Evolutionary conservation across 2,113 vertebrate species (phyloP), one percentile per base, ranked within the genome.

Genomic region (Dromaius novaehollandiae): DNA sequence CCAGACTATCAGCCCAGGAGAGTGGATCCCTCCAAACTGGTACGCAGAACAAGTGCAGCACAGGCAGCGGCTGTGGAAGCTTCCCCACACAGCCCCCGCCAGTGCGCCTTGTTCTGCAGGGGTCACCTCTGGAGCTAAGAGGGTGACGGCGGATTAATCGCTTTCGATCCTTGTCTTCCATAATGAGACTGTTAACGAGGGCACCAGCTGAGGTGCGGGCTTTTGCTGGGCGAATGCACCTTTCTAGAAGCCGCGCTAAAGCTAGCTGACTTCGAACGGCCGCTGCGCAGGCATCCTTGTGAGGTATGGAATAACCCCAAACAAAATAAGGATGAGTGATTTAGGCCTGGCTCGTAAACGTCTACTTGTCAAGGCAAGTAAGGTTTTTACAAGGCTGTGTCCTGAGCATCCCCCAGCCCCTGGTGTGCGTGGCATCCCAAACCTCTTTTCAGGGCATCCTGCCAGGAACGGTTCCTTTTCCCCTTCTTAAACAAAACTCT

Each of bases 41-140:
- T 15, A 24, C 1, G 0, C 3, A 4, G 7, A 58, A 46, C 42
- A 34, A 42, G 42, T 46, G 44, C 28, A 68, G 28, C 42, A 68
- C 65, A 46, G 65, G 16, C 30, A 42, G 60, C 2, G 3, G 7
- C 2, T 1, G 20, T 48, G 30, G 17, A 19, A n/a, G 16, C 34
- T 38, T 40, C 25, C 0, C 3, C 5, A 2, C 3, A 2, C 40
- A 17, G 28, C 36, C 24, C 15, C n/a, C 5, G 0, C 9, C 2
- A 1, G 16, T 4, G 1, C n/a, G 38, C 53, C 50, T 20, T 3
- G 2, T 50, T 42, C 40, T 56, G 28, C n/a, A 22, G 56, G 19
- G 21, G 24, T 26, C 56, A 8, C 21, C 40, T 26, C 17, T 2
- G 17, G 40, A 63, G 82, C 6, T 24, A 12, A 28, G 46, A 34